Evolutionary conservation across 64 coral and sea anemone species (phyloP).

Genomic region (Hydrozoanthus tunicans): DNA sequence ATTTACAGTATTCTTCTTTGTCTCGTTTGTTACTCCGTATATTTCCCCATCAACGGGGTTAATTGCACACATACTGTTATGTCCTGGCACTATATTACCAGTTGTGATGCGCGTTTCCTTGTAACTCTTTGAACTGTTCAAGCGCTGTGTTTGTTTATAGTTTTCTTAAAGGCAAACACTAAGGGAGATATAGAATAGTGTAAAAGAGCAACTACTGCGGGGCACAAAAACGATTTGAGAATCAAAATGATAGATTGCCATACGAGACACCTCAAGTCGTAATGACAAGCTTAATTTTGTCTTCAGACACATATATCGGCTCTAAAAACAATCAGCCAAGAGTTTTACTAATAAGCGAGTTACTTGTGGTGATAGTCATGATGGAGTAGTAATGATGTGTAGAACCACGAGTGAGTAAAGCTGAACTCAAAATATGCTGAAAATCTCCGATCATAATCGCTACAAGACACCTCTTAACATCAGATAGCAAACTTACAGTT

Average conservation of each 20-base stretch:
- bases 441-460: constrained; percentile 8
- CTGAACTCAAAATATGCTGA: neutral
- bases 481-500: constrained; percentile 27
- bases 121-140: neutral
- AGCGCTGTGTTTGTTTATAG: neutral
- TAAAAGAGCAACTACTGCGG: neutral
- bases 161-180: neutral
- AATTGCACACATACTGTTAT: constrained; percentile 18
- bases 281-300: neutral
- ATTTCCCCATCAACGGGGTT: constrained; percentile 28
- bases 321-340: neutral
- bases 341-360: neutral
- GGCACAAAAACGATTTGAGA: neutral
- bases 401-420: neutral
- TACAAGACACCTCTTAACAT: constrained; percentile 9
- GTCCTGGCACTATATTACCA: too few species aligned
- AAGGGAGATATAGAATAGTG: neutral
- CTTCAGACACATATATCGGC: neutral
- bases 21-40: neutral
- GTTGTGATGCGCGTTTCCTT: neutral
- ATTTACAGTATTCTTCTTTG: too few species aligned
- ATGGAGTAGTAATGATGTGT: neutral
- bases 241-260: neutral
- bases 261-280: neutral
- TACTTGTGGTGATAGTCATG: constrained; percentile 1